Evolutionary conservation across 2,797 vertebrate species (phyloP).

Genomic region (Siniperca obscura): DNA sequence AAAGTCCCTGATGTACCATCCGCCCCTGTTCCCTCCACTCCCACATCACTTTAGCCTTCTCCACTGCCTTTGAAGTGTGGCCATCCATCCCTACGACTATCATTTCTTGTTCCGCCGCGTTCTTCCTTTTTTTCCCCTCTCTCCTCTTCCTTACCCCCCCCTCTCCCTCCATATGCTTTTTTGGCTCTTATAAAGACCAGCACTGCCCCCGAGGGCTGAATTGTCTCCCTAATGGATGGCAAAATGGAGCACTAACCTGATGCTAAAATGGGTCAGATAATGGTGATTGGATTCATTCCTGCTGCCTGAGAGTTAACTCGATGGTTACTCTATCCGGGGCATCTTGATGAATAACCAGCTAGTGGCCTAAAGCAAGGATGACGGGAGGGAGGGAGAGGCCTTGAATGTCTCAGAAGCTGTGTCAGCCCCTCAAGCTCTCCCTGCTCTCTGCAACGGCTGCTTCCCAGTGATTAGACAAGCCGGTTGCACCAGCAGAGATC

Average conservation of each 20-base stretch:
- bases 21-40: conserved; percentile 58
- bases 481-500: conserved; percentile 66
- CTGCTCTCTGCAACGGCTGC: conserved; percentile 63
- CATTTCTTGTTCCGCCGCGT: conserved; percentile 63
- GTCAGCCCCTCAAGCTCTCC: conserved; percentile 61
- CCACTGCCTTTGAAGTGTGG: conserved; percentile 68
- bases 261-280: conserved; percentile 83
- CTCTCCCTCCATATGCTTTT: conserved; percentile 38
- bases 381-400: conserved; percentile 19
- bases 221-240: conserved; percentile 82
- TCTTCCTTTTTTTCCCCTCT: conserved; percentile 36
- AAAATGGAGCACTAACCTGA: conserved; percentile 82
- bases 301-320: conserved; percentile 72
- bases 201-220: conserved; percentile 74
- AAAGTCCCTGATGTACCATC: conserved; percentile 72
- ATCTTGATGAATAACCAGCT: conserved; percentile 79
- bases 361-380: conserved; percentile 65
- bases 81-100: conserved; percentile 65
- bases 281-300: conserved; percentile 79
- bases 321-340: conserved; percentile 75
- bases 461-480: conserved; percentile 74
- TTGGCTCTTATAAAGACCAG: conserved; percentile 62
- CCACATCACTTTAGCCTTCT: conserved; percentile 70
- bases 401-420: conserved; percentile 64
- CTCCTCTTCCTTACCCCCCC: neutral